phyloP scores from a whole-genome alignment of 2,888 invertebrate species.

The Sphaeridia pumilis region DNA sequence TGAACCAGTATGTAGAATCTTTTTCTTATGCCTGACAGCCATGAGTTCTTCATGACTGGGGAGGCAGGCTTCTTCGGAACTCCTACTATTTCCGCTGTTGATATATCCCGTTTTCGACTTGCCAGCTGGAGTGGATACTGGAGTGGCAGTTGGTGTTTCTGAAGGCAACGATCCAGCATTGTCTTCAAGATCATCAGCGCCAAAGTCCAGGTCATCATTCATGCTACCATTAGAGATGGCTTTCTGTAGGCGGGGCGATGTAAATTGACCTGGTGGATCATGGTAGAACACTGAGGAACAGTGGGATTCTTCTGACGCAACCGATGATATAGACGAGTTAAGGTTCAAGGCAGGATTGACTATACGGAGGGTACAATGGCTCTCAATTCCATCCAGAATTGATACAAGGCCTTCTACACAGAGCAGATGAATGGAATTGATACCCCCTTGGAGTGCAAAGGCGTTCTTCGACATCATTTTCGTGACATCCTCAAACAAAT shows the following conservation, averaged over 20 bases:
- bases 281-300: constrained; percentile 35
- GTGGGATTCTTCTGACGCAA: constrained; percentile 29
- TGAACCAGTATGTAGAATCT: constrained; percentile 71
- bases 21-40: constrained; percentile 78
- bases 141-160: not conserved
- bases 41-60: constrained; percentile 73
- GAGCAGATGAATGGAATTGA: constrained; percentile 59
- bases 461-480: constrained; percentile 78
- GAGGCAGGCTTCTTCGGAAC: constrained; percentile 38
- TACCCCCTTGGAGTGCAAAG: constrained; percentile 45
- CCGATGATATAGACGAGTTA: constrained; percentile 18
- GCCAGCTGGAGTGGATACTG: not conserved
- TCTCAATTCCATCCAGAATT: constrained; percentile 82
- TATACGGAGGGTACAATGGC: constrained; percentile 56
- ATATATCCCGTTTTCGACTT: constrained; percentile 13
- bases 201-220: not conserved
- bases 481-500: constrained; percentile 89
- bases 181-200: not conserved
- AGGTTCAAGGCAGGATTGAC: constrained; percentile 10
- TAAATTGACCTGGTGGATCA: constrained; percentile 12
- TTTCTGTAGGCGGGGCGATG: not conserved
- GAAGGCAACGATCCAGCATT: not conserved
- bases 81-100: not conserved
- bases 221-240: not conserved
- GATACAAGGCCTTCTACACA: constrained; percentile 87